Evolutionary conservation across 1,140 invertebrate genomes (phyloP), one percentile per base, ranked within the genome.

Genomic region (Megalopta genalis): DNA sequence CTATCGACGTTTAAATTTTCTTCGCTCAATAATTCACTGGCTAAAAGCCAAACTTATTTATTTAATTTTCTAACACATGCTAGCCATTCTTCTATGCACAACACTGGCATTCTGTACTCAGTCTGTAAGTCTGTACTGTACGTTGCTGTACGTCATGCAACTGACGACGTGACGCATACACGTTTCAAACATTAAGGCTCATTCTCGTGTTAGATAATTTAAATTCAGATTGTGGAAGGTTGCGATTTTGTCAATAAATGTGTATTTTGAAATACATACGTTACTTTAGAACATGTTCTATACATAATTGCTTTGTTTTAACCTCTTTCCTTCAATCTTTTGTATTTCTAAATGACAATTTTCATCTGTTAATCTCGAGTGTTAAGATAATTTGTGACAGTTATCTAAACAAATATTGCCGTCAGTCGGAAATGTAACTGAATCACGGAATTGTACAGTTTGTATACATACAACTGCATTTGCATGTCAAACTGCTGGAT

Each of bases 1-100:
- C 14, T 52, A 67, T 82, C 67, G 18, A 25, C 21, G 32, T 52
- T 60, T n/a, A 32, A 60, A 32, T 37, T 8, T 68, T 49, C 62
- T 49, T 39, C 49, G 49, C 27, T 69, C 77, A 25, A 80, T 82
- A 65, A 64, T 37, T 52, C 23, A 77, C 37, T 77, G 68, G 39
- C 63, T 52, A 46, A 14, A 12, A 52, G 27, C 68, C 73, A 77
- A 46, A 54, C 64, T 73, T 27, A 71, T 59, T 39, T 84, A 52
- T 72, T 82, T 77, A 46, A 23, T 59, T 37, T 60, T 27, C 6
- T 8, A 4, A 60, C 32, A 52, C 39, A 49, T 16, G 39, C 4
- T 32, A 32, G 1, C 32, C 52, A n/a, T 10, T 62, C 54, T 14
- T 7, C 60, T 64, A 21, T 18, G 37, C 23, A 64, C 52, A 74